A percentile compares a stretch with the other conserved stretches of the same genome.
Evolutionary conservation across 2,113 vertebrate species (phyloP).

Genomic region (Chaetura pelagica): DNA sequence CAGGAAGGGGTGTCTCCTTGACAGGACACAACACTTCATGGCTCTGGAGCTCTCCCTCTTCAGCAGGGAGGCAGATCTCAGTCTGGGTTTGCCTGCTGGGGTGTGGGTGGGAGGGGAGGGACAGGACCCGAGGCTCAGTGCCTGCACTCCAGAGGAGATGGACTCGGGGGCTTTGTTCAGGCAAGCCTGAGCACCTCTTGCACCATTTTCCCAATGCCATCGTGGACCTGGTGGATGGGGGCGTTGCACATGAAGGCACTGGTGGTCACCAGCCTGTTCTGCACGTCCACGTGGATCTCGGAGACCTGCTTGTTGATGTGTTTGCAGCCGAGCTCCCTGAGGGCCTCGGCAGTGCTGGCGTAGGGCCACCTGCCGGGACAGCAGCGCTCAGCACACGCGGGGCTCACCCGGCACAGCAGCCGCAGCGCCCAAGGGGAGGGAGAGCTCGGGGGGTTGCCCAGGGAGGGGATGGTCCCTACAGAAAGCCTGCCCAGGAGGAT

Average conservation of each 20-base stretch:
- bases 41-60: neutral
- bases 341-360: conserved; percentile 74
- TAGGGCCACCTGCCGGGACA: conserved; percentile 79
- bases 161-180: conserved; percentile 16
- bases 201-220: conserved; percentile 84
- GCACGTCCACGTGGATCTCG: conserved; percentile 81
- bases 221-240: conserved; percentile 81
- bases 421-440: no score
- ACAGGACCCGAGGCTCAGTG: accelerated
- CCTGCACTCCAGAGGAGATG: neutral
- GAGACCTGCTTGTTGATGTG: conserved; percentile 82
- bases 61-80: neutral
- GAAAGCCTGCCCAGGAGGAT: neutral
- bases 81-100: accelerated
- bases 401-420: no score
- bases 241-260: conserved; percentile 88
- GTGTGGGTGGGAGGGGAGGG: neutral
- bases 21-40: neutral
- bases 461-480: neutral
- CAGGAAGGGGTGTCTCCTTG: accelerated
- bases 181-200: conserved; percentile 81
- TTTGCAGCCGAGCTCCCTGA: conserved; percentile 85
- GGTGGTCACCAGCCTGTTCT: conserved; percentile 86
- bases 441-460: no score
- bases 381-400: no score